Percentiles rank a stretch among this genome's conserved stretches.
phyloP scores from a whole-genome alignment of 2,888 invertebrate genomes.

The Tipula vernalis region DNA sequence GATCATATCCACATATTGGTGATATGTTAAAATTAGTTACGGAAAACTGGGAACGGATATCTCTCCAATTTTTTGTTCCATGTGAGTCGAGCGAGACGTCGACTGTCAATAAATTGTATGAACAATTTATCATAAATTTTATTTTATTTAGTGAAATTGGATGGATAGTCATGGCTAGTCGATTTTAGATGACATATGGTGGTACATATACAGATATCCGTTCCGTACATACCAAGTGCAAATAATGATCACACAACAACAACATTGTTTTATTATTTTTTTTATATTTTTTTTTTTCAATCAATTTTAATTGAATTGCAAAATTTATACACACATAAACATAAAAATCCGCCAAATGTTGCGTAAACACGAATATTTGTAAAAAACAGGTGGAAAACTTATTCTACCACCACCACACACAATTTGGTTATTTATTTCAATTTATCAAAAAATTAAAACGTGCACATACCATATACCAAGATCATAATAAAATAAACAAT shows the following conservation, averaged over 20 bases:
- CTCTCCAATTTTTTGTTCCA: neutral
- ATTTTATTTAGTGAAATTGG: neutral
- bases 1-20: neutral
- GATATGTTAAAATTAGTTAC: neutral
- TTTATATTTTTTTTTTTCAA: neutral
- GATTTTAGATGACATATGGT: neutral
- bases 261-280: neutral
- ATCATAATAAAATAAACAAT: neutral
- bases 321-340: neutral
- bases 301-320: neutral
- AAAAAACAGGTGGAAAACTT: neutral
- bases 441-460: neutral
- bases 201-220: neutral
- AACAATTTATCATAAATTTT: neutral
- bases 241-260: neutral
- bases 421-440: neutral
- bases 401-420: neutral
- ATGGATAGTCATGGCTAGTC: neutral
- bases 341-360: neutral
- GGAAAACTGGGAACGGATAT: neutral
- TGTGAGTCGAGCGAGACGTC: neutral
- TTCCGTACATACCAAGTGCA: neutral
- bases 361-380: neutral
- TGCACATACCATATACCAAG: neutral
- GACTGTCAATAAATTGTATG: neutral